Evolutionary conservation across 2,888 invertebrate genomes (phyloP), one percentile per base, ranked within the genome.

Genomic region (Cacoxenus indagator): DNA sequence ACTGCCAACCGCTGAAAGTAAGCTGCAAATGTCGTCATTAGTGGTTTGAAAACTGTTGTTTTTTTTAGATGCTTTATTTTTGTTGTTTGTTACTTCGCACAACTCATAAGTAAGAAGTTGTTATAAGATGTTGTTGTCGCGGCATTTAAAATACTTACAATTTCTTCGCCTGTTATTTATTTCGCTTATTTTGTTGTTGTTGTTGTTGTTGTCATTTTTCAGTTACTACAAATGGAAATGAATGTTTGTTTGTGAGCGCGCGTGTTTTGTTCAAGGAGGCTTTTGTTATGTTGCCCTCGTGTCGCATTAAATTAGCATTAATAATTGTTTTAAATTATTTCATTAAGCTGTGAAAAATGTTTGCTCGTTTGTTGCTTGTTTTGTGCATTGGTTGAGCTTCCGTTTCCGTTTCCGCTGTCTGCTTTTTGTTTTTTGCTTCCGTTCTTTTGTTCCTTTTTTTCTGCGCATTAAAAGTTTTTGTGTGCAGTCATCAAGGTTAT

Each of bases 291-390:
- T 37, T 37, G 37, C 37, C 37, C 37, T 37, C 14, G 37, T 37
- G 37, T 14, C 77, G 73, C 78, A 78, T 80, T 78, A 75, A 78
- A 82, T 80, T 81, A 82, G 81, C 82, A 82, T 82, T 82, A 76
- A 78, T 76, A 82, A 82, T 82, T 82, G 78, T 80, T 82, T 82
- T 81, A 78, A 80, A 80, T 80, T 81, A 73, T 76, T 80, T 80
- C 74, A 80, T 80, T 78, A 80, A 76, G 78, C 77, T 80, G 81
- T 73, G 77, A 78, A 76, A 80, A 80, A 80, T 76, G 76, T 75
- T 74, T 65, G 64, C 71, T 65, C 66, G 64, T 76, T 74, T 70
- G 55, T 55, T 31, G 27, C 5, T 2, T 37, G 37, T 37, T 37
- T 68, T 45, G 24, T 67, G 27, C 37, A 24, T 19, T 62, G 24